These are phyloP conservation scores for Ramazzottius varieornatus DNA, from an alignment of 2,888 invertebrate species.

Conservation along the genomic window DNA sequence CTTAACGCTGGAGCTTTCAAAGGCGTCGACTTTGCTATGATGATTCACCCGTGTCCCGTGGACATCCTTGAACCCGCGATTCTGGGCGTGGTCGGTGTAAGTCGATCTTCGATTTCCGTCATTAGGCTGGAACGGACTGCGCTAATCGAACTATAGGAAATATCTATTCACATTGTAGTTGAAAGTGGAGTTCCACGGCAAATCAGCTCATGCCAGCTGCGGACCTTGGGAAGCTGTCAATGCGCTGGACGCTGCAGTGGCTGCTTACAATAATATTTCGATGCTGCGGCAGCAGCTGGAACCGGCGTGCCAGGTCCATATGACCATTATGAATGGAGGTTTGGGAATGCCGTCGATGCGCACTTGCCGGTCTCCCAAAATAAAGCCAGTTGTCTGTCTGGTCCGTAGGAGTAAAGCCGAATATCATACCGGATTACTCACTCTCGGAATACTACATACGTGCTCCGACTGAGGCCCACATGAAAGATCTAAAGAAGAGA, in stretches of 20 bases:
- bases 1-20: constrained; percentile 12
- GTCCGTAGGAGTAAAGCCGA: too few relatives aligned
- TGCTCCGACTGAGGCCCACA: too few relatives aligned
- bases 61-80: background rate
- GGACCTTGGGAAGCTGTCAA: constrained; percentile 21
- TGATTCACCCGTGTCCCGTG: constrained; percentile 11
- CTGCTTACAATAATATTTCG: constrained; percentile 20
- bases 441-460: constrained; percentile 15
- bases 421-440: constrained; percentile 14
- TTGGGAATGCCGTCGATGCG: too few relatives aligned
- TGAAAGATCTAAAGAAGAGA: too few relatives aligned
- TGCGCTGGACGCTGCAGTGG: constrained; percentile 23
- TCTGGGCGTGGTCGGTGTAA: background rate
- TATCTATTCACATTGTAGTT: background rate
- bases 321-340: constrained; percentile 11
- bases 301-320: constrained; percentile 19
- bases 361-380: too few relatives aligned
- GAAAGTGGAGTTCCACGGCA: constrained; percentile 11
- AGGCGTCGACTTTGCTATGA: too few relatives aligned
- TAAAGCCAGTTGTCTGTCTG: too few relatives aligned
- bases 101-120: too few relatives aligned
- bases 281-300: constrained; percentile 21
- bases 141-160: background rate
- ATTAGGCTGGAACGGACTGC: background rate
- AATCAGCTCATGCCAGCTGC: constrained; percentile 14